Percentiles rank a stretch among this genome's conserved stretches.
These are phyloP conservation scores for Cladopsammia gracilis DNA, from an alignment of 64 coral and sea anemone genomes.

Conservation along the genomic window DNA sequence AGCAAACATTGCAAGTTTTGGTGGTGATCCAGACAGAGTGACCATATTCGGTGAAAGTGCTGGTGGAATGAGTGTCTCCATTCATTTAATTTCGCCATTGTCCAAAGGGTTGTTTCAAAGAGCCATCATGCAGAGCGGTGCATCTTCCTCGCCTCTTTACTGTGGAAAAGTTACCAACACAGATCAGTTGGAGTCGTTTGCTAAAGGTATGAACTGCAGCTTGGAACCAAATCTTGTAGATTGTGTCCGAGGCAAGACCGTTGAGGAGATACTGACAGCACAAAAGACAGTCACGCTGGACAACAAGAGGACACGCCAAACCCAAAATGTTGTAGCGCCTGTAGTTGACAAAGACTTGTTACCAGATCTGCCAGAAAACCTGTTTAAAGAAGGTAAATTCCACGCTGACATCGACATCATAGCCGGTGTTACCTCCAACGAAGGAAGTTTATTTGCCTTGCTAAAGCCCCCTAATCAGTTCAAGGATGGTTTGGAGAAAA, in stretches of 20 bases:
- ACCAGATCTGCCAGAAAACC: background rate
- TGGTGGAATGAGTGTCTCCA: conserved; percentile 24
- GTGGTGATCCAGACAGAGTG: conserved; percentile 46
- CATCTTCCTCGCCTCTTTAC: background rate
- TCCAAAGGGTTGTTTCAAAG: conserved; percentile 35
- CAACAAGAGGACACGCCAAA: background rate
- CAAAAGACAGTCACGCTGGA: background rate
- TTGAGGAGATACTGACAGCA: background rate
- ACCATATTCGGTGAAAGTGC: conserved; percentile 73
- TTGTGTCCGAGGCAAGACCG: conserved; percentile 1
- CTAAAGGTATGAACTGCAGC: background rate
- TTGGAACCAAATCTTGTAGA: background rate
- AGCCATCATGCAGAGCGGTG: conserved; percentile 49
- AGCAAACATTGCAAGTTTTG: conserved; percentile 45
- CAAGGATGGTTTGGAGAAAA: background rate
- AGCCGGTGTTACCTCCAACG: conserved; percentile 24
- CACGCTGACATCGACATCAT: conserved; percentile 2
- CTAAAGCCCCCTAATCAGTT: background rate
- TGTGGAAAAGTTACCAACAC: background rate
- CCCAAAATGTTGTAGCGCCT: background rate
- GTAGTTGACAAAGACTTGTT: conserved; percentile 27
- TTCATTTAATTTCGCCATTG: conserved; percentile 53
- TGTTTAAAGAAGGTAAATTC: background rate
- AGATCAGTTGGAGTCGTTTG: background rate
- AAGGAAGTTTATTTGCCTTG: background rate